Percentiles rank a stretch among this genome's conserved stretches.
Conservation (phyloP, 2,888 invertebrate species). For the Leistus spinibarbis region DNA sequence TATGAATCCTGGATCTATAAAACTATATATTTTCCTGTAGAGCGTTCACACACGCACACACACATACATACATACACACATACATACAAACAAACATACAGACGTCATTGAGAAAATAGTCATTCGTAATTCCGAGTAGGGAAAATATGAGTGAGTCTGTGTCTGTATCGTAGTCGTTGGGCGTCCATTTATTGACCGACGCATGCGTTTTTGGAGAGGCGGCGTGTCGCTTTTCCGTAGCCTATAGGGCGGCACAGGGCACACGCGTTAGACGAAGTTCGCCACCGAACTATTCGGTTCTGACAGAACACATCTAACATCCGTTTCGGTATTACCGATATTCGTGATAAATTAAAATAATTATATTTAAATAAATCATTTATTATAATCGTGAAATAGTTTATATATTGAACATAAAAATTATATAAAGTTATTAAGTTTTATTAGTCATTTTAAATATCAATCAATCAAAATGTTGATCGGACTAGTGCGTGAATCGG, state of each 20-base stretch:
- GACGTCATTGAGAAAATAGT: no score
- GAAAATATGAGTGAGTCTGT: no score
- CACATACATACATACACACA: no score
- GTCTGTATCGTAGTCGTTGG: not conserved
- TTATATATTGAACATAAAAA: not conserved
- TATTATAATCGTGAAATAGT: not conserved
- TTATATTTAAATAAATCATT: no score
- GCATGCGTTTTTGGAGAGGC: conserved; percentile 17
- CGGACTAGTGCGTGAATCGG: conserved; percentile 88
- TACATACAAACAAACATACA: no score
- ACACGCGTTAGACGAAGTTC: not conserved
- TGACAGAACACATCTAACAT: not conserved
- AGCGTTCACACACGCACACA: no score
- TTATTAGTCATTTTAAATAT: not conserved
- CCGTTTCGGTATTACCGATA: not conserved
- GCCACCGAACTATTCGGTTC: not conserved
- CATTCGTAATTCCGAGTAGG: no score
- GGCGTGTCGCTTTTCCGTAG: conserved; percentile 8
- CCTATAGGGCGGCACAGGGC: not conserved
- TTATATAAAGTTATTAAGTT: not conserved
- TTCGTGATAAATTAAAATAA: not conserved
- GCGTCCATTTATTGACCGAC: conserved; percentile 36
- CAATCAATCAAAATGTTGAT: conserved; percentile 72
- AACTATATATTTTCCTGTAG: no score
- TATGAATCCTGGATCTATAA: no score